Conservation (phyloP, 2,797 vertebrate genomes). For the Poeciliopsis paucimaculata region DNA sequence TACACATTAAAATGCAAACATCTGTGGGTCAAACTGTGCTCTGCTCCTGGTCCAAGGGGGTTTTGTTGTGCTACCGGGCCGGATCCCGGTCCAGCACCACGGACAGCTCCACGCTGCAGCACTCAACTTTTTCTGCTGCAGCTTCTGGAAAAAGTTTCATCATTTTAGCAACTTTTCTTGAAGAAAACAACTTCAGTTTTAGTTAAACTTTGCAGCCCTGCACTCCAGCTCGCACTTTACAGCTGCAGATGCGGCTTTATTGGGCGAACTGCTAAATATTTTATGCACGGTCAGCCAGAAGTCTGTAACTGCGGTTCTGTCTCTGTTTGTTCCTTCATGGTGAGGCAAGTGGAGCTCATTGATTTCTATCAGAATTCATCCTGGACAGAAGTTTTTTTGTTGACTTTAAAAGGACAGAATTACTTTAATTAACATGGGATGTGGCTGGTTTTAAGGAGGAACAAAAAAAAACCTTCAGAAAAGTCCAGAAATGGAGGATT, state of each 20-base stretch:
- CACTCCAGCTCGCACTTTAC: conserved; percentile 5
- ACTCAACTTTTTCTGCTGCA: conserved; percentile 36
- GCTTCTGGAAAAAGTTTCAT: conserved; percentile 7
- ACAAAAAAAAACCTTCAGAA: conserved; percentile 1
- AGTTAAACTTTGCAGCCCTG: conserved; percentile 18
- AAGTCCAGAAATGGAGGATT: neutral
- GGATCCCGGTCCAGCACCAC: conserved; percentile 68
- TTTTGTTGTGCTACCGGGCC: conserved; percentile 24
- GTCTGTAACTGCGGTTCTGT: conserved; percentile 59
- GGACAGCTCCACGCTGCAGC: conserved; percentile 46
- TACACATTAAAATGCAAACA: neutral
- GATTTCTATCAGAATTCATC: conserved; percentile 38
- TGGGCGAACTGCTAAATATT: conserved; percentile 65
- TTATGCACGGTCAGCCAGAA: conserved; percentile 59
- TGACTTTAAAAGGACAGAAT: neutral
- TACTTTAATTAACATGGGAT: neutral
- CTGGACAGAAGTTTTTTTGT: neutral
- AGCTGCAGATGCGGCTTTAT: conserved; percentile 16
- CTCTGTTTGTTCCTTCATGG: conserved; percentile 36
- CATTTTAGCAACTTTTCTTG: conserved; percentile 19
- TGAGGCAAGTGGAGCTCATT: conserved; percentile 39
- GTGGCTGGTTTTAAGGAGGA: conserved; percentile 2
- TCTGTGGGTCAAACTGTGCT: neutral
- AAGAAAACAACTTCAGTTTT: neutral
- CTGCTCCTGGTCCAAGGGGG: conserved; percentile 22